These are phyloP conservation scores for Cyclophora albipunctata DNA, from an alignment of 2,888 invertebrate species.

Conservation along the genomic window DNA sequence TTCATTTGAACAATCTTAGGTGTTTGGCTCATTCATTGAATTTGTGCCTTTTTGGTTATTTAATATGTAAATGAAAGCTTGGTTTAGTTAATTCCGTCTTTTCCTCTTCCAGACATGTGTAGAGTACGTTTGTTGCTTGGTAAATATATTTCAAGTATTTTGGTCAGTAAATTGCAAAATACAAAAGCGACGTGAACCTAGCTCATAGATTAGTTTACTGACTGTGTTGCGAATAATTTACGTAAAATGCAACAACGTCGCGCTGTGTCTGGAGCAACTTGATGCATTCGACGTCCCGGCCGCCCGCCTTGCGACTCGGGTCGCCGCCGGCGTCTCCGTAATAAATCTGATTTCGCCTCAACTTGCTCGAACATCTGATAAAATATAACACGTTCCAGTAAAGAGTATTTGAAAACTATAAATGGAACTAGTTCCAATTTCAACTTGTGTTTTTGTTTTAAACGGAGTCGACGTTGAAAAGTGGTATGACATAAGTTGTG, in stretches of 20 bases:
- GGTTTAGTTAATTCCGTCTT: too few relatives aligned
- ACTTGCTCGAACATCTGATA: conserved; percentile 30
- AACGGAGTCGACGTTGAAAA: conserved; percentile 33
- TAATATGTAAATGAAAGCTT: too few relatives aligned
- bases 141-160: too few relatives aligned
- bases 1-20: conserved; percentile 21
- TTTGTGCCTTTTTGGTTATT: neutral
- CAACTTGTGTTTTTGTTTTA: conserved; percentile 34
- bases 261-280: conserved; percentile 27
- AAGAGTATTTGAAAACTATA: conserved; percentile 17
- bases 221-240: conserved; percentile 2
- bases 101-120: too few relatives aligned
- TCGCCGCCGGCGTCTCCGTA: conserved; percentile 18
- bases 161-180: neutral
- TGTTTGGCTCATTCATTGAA: conserved; percentile 9
- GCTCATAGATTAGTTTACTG: conserved; percentile 1
- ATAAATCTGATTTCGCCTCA: conserved; percentile 35
- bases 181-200: conserved; percentile 1
- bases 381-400: conserved; percentile 19
- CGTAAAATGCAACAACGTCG: conserved; percentile 17
- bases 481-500: conserved; percentile 49
- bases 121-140: neutral
- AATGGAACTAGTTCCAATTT: conserved; percentile 15
- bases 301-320: conserved; percentile 12
- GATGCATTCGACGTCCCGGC: conserved; percentile 20